Conservation (phyloP, 2,797 vertebrate species). For the Lepilemur septentrionalis region DNA sequence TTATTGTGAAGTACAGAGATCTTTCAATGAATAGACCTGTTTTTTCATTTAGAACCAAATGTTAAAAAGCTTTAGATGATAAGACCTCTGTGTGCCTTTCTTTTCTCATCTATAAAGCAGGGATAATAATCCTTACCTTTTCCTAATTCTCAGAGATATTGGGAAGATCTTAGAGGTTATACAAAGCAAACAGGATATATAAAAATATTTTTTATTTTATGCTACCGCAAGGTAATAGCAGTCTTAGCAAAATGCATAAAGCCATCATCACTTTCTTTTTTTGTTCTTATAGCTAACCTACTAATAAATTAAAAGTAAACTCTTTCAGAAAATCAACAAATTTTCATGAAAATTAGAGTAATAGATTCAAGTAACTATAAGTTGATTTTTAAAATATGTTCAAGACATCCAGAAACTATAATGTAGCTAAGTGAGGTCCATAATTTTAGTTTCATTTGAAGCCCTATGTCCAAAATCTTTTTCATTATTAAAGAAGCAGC, state of each 20-base stretch:
- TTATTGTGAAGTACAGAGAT: not conserved
- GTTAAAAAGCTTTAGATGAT: not conserved
- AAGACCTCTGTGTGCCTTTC: not conserved
- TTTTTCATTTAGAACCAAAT: not conserved
- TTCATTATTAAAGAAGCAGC: constrained; percentile 51
- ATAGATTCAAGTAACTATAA: not conserved
- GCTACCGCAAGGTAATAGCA: not conserved
- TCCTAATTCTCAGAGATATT: not conserved
- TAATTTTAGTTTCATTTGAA: constrained; percentile 41
- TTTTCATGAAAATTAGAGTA: constrained; percentile 32
- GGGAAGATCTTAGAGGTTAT: not conserved
- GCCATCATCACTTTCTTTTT: not conserved
- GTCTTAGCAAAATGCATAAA: not conserved
- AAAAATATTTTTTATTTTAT: not conserved
- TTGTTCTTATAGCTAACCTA: not conserved
- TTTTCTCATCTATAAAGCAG: not conserved
- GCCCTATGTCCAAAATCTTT: constrained; percentile 14
- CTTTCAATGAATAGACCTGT: not conserved
- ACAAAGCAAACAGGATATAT: not conserved
- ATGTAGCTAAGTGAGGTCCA: not conserved
- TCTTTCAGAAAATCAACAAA: constrained; percentile 24
- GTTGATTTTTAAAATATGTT: constrained; percentile 37
- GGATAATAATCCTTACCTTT: not conserved
- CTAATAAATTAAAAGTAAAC: constrained; percentile 6
- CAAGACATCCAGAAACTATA: not conserved